phyloP scores from a whole-genome alignment of 2,888 invertebrate species.

The Lithosia quadra region DNA sequence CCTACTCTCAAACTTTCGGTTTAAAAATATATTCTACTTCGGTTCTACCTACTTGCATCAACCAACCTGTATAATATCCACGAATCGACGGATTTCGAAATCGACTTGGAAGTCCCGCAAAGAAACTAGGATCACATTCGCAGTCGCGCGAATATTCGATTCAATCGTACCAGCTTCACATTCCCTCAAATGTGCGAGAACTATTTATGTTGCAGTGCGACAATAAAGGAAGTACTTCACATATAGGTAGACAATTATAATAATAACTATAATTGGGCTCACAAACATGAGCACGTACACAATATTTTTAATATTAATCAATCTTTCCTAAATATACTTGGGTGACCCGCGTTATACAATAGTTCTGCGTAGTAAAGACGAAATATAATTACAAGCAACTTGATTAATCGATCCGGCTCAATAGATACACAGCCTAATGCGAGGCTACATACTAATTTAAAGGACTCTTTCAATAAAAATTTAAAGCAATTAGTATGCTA shows the following conservation, averaged over 20 bases:
- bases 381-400: background rate
- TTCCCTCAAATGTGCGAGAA: slow-evolving; percentile 68
- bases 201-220: slow-evolving; percentile 73
- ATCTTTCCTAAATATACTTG: background rate
- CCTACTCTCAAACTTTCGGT: slow-evolving; percentile 27
- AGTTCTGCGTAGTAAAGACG: background rate
- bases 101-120: slow-evolving; percentile 59
- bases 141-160: slow-evolving; percentile 72
- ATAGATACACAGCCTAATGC: background rate
- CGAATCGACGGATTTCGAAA: slow-evolving; percentile 54
- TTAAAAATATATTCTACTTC: slow-evolving; percentile 48
- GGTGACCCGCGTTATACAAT: background rate
- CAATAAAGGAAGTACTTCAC: slow-evolving; percentile 31
- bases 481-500: background rate
- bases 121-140: slow-evolving; percentile 60
- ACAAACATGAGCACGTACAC: background rate
- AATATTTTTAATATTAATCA: background rate
- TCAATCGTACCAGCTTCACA: slow-evolving; percentile 68
- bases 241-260: background rate
- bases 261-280: background rate
- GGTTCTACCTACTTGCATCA: slow-evolving; percentile 36
- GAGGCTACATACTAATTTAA: background rate
- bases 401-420: background rate
- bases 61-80: slow-evolving; percentile 47
- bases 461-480: too few relatives aligned